phyloP scores from a whole-genome alignment of 2,797 vertebrate genomes.

The Ispidina picta region DNA sequence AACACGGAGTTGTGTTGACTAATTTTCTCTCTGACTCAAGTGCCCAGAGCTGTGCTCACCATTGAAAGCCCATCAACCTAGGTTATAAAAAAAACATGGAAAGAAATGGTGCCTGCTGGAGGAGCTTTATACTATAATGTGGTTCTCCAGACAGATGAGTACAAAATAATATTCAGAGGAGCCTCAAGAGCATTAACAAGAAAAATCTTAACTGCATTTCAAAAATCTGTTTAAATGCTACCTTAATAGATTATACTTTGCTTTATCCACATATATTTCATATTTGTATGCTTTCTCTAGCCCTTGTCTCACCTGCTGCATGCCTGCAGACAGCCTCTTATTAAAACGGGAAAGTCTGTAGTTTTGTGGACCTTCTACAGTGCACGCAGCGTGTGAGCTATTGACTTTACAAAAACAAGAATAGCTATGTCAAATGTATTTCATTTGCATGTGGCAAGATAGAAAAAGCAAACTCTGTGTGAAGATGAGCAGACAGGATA shows the following conservation, averaged over 20 bases:
- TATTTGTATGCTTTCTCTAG: not conserved
- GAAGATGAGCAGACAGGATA: conserved; percentile 50
- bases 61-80: not conserved
- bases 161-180: not conserved
- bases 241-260: not conserved
- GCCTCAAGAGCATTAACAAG: not conserved
- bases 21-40: not conserved
- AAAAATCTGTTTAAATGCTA: not conserved
- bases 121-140: not conserved
- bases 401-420: conserved; percentile 2
- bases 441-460: conserved; percentile 36
- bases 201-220: not conserved
- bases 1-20: not conserved
- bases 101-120: not conserved
- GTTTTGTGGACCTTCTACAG: not conserved
- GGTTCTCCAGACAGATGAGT: not conserved
- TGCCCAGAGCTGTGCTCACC: not conserved
- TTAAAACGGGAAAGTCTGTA: conserved; percentile 23
- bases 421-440: conserved; percentile 12
- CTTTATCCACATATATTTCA: not conserved
- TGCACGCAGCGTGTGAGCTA: not conserved
- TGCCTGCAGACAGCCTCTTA: conserved; percentile 1
- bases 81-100: not conserved
- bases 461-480: conserved; percentile 40
- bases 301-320: not conserved